Percentiles rank a stretch among this genome's conserved stretches.
Evolutionary conservation across 1,140 invertebrate genomes (phyloP).

Genomic region (Drosophila paulistorum): DNA sequence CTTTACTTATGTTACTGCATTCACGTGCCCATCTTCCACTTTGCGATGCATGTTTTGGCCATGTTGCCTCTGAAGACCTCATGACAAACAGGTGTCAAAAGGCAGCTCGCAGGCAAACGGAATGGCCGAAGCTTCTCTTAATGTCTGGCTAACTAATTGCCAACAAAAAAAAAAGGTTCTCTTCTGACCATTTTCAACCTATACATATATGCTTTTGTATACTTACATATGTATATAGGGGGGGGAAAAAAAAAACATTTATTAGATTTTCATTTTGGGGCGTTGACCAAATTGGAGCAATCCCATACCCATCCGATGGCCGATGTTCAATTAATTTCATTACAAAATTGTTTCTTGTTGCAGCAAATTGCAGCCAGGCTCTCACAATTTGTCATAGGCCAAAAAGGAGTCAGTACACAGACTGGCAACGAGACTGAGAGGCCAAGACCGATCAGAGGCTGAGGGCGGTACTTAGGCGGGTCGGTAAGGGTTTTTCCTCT

Average conservation of each 20-base stretch:
- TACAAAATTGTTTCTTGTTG: slow-evolving; percentile 65
- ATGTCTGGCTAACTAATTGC: slow-evolving; percentile 28
- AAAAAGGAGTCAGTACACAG: slow-evolving; percentile 12
- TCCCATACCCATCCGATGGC: not conserved
- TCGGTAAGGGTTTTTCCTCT: not conserved
- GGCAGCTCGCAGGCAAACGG: slow-evolving; percentile 33
- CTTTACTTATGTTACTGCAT: not conserved
- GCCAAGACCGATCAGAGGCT: not conserved
- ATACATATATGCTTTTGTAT: not conserved
- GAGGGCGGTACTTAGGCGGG: not conserved
- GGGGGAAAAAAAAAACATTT: slow-evolving; percentile 49
- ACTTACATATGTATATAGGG: not conserved
- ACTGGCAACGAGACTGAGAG: not conserved
- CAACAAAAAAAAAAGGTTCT: not conserved
- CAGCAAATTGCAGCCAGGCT: slow-evolving; percentile 47
- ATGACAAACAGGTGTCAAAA: slow-evolving; percentile 77
- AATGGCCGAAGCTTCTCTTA: not conserved
- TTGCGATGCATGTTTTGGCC: not conserved
- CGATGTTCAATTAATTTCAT: slow-evolving; percentile 69
- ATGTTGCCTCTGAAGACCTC: slow-evolving; percentile 25
- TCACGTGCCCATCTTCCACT: not conserved
- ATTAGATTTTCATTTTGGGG: slow-evolving; percentile 61
- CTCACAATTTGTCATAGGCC: slow-evolving; percentile 72
- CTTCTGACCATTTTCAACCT: not conserved
- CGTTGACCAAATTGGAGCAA: slow-evolving; percentile 60